Evolutionary conservation across 2,888 invertebrate species (phyloP).

Genomic region (Allacma fusca): DNA sequence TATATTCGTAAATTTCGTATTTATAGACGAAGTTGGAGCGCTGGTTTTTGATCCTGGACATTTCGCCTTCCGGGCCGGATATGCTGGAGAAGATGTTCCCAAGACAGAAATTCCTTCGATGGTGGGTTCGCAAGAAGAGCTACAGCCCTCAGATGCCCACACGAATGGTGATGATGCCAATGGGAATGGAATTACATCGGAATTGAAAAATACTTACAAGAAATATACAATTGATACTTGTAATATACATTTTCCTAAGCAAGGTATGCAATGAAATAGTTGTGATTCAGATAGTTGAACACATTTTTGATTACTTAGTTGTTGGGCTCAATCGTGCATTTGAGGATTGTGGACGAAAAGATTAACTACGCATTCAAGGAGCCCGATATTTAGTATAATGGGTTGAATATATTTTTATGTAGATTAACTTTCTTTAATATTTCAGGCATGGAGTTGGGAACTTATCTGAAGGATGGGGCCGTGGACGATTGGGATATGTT

Average conservation of each 20-base stretch:
- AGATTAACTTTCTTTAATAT: background rate
- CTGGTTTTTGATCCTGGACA: constrained; percentile 97
- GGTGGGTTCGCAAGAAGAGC: constrained; percentile 81
- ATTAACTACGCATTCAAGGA: no score
- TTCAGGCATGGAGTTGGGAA: constrained; percentile 80
- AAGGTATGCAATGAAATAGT: no score
- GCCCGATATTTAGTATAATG: background rate
- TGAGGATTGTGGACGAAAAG: no score
- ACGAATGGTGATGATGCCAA: constrained; percentile 56
- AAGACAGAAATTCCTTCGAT: constrained; percentile 94
- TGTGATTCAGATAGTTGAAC: no score
- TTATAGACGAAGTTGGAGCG: constrained; percentile 93
- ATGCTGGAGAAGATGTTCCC: constrained; percentile 98
- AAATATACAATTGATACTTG: constrained; percentile 94
- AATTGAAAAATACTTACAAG: constrained; percentile 64
- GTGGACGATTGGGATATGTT: constrained; percentile 99
- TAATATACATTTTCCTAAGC: constrained; percentile 87
- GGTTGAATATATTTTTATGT: background rate
- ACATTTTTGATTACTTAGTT: no score
- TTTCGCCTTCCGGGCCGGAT: constrained; percentile 87
- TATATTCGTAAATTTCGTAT: background rate
- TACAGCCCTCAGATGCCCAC: constrained; percentile 63
- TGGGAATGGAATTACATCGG: constrained; percentile 61
- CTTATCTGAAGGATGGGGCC: constrained; percentile 98
- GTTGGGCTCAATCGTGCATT: no score